A percentile compares a stretch with the other conserved stretches of the same genome.
phyloP scores from a whole-genome alignment of 2,113 vertebrate species.

The Menidia beryllina region DNA sequence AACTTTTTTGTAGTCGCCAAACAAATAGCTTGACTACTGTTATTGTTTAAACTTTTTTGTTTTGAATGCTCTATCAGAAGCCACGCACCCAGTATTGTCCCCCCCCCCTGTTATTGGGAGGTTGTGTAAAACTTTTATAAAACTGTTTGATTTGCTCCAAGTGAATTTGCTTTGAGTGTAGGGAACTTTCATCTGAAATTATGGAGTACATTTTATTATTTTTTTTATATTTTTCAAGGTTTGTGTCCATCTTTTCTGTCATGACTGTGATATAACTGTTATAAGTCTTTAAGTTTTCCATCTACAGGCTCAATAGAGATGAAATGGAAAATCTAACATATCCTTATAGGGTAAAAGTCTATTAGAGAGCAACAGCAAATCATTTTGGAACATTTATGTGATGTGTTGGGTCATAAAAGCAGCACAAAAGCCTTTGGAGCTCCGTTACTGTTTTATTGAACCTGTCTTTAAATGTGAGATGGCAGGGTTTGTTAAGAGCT shows the following conservation, averaged over 20 bases:
- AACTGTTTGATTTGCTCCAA: too few species aligned
- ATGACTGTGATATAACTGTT: too few species aligned
- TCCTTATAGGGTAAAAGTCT: background rate
- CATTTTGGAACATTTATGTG: background rate
- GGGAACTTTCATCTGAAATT: too few species aligned
- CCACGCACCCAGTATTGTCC: background rate
- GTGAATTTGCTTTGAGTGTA: too few species aligned
- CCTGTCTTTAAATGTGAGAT: too few species aligned
- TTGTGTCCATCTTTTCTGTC: too few species aligned
- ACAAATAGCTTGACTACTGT: background rate
- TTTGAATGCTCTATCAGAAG: background rate
- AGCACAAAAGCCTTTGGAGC: background rate
- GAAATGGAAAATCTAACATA: background rate
- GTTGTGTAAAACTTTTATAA: too few species aligned
- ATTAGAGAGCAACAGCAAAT: background rate
- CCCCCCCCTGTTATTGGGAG: too few species aligned
- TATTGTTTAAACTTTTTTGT: accelerated
- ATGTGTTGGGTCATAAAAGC: background rate
- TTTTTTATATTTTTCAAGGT: too few species aligned
- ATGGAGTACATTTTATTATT: too few species aligned
- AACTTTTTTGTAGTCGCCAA: accelerated
- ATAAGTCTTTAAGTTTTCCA: too few species aligned
- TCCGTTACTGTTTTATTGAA: background rate
- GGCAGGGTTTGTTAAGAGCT: background rate
- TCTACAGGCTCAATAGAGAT: background rate